Evolutionary conservation across 2,797 vertebrate species (phyloP), one percentile per base, ranked within the genome.

Genomic region (Rhabdophis nuchalis): DNA sequence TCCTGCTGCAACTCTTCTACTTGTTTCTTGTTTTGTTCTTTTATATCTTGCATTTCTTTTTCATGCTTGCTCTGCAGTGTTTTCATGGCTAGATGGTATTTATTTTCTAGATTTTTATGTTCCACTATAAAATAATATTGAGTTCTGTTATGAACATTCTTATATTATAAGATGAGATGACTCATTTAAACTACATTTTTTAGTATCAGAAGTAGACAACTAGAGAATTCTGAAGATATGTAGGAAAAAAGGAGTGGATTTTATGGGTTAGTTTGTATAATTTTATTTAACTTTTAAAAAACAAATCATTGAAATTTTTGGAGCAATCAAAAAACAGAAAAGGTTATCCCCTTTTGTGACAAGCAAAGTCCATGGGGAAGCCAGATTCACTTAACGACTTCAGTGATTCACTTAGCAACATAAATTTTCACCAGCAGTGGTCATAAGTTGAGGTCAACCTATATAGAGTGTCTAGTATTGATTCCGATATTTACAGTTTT

Each of bases 1-100:
- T 98, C 97, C 56, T 97, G 94, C 85, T 98, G 98, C 82, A 98
- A 97, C 89, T 94, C 94, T 41, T 86, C 87, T n/a, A 98, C 97
- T 91, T 96, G 98, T 92, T 97, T 96, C 85, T 89, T 95, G 89
- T 94, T 96, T 60, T 95, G 95, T 57, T 52, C 29, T 87, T 96
- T 96, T 54, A 92, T 18, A 3, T 98, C 97, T 96, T 98, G 96
- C 46, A 98, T 93, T 64, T 97, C 95, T 72, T 93, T 96, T 10
- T 92, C 93, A 92, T 95, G 97, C 53, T 98, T 96, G 23, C 96
- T 92, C 94, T 97, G 98, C 53, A 98, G 92, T 36, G 98, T 96
- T 94, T 96, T 93, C 68, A 98, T 93, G 29, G 97, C 94, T 6
- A 93, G 86, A 6, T 97, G 97, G 29, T 98, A 97, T 16, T 97